Conservation (phyloP, 23 tunicate genomes). For the Trididemnum miniatum region DNA sequence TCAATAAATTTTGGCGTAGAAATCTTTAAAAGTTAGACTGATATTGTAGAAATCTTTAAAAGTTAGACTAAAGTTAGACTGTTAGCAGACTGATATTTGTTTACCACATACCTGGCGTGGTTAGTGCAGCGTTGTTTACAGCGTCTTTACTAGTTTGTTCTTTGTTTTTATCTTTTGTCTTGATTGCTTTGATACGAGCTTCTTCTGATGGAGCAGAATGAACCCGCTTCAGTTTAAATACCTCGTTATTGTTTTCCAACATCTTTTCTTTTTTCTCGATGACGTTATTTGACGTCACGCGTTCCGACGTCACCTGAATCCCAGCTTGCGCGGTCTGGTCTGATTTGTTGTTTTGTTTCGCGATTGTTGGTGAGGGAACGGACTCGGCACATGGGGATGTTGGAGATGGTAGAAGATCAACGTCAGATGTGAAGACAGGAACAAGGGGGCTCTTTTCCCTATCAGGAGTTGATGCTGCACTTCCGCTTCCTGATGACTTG, state of each 20-base stretch:
- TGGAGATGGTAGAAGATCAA: not conserved
- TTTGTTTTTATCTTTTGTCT: not conserved
- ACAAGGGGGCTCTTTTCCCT: not conserved
- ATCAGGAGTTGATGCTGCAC: conserved; percentile 33
- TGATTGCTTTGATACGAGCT: too few species aligned
- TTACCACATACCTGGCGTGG: not conserved
- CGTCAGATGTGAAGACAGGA: not conserved
- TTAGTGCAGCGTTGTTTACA: not conserved
- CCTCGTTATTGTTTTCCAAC: not conserved
- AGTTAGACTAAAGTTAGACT: too few species aligned
- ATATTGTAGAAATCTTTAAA: too few species aligned
- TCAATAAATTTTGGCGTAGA: too few species aligned
- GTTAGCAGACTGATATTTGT: too few species aligned
- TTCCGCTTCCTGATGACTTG: conserved; percentile 15
- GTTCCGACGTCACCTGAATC: not conserved
- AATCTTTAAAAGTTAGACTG: too few species aligned
- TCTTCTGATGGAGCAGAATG: not conserved
- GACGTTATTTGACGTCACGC: not conserved
- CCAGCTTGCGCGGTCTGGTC: not conserved
- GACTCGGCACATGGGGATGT: not conserved
- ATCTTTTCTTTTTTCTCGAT: conserved; percentile 1
- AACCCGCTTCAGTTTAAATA: not conserved
- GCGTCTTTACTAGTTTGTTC: not conserved
- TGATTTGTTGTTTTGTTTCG: not conserved
- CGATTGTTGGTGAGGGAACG: not conserved